Conservation (phyloP, 92 coral and sea anemone genomes). For the Phenganax subtilis region DNA sequence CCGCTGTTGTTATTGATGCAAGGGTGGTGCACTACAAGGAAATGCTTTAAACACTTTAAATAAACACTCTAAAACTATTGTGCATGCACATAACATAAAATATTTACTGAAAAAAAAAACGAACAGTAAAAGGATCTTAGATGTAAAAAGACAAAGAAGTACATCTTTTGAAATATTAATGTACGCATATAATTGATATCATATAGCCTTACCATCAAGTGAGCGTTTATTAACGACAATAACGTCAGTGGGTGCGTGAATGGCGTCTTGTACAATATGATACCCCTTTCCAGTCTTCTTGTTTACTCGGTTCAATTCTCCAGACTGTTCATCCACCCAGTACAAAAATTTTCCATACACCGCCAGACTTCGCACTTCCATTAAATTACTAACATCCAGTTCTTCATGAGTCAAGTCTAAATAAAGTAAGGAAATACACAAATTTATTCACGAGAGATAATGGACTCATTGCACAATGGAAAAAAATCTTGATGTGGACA, state of each 20-base stretch:
- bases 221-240: conserved; percentile 58
- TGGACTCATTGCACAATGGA: background rate
- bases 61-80: too few relatives aligned
- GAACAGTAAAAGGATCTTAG: background rate
- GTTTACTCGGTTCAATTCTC: conserved; percentile 52
- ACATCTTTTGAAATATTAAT: background rate
- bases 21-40: conserved; percentile 57
- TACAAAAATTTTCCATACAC: conserved; percentile 63
- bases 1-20: conserved; percentile 50
- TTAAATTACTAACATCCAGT: conserved; percentile 57
- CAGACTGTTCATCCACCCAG: conserved; percentile 72
- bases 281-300: conserved; percentile 43
- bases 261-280: conserved; percentile 50
- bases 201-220: conserved; percentile 13
- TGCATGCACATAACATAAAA: too few relatives aligned
- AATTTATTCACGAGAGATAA: too few relatives aligned
- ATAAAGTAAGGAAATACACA: background rate
- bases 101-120: background rate
- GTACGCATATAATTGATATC: background rate
- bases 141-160: background rate
- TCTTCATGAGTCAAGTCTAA: conserved; percentile 39
- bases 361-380: conserved; percentile 67
- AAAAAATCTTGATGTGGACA: background rate
- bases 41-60: background rate
- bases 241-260: conserved; percentile 65